These are phyloP conservation scores for Chrysomela aeneicollis DNA, from an alignment of 2,888 invertebrate species.

Conservation along the genomic window DNA sequence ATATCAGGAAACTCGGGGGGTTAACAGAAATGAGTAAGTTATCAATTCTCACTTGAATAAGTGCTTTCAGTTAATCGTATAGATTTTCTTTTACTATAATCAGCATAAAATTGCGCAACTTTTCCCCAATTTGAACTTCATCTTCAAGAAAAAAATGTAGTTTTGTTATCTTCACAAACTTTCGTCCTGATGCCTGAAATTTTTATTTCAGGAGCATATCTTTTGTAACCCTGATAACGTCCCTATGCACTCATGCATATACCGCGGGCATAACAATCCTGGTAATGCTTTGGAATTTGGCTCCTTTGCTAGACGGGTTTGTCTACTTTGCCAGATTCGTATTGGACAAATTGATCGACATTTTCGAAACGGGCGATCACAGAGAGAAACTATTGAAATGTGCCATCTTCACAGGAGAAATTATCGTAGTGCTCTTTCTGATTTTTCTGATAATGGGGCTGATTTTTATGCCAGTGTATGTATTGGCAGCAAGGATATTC, in stretches of 20 bases:
- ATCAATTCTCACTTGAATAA: background rate
- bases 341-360: constrained; percentile 57
- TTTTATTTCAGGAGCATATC: constrained; percentile 52
- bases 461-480: constrained; percentile 55
- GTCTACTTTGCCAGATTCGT: constrained; percentile 54
- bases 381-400: constrained; percentile 52
- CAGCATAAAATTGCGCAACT: background rate
- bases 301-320: constrained; percentile 52
- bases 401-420: constrained; percentile 51
- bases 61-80: no score
- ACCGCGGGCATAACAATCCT: constrained; percentile 53
- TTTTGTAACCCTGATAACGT: constrained; percentile 53
- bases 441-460: constrained; percentile 54
- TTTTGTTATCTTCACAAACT: constrained; percentile 3
- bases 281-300: constrained; percentile 53
- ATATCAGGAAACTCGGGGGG: constrained; percentile 54
- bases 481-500: constrained; percentile 44
- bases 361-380: constrained; percentile 50
- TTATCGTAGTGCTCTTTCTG: constrained; percentile 52
- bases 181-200: constrained; percentile 5
- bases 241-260: constrained; percentile 54
- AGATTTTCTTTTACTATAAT: no score
- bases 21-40: constrained; percentile 54
- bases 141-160: background rate
- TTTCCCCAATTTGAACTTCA: background rate